Conservation (phyloP, 1,140 invertebrate species). For the Mamestra configurata region DNA sequence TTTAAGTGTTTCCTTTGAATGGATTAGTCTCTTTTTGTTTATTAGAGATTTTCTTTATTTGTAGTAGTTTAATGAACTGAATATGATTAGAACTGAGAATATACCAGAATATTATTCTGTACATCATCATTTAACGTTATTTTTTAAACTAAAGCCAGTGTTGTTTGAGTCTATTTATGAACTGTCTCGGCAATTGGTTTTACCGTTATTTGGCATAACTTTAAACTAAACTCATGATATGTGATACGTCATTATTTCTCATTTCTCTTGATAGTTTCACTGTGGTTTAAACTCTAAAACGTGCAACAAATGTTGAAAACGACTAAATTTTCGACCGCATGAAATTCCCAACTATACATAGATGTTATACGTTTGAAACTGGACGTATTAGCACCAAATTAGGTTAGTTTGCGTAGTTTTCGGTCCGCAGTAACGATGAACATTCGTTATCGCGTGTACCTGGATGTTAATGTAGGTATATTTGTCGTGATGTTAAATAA, state of each 20-base stretch:
- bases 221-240: neutral
- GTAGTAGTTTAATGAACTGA: too few relatives aligned
- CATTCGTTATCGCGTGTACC: conserved; percentile 14
- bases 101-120: too few relatives aligned
- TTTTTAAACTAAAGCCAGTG: too few relatives aligned
- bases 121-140: too few relatives aligned
- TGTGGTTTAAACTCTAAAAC: neutral
- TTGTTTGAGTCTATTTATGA: too few relatives aligned
- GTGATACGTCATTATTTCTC: neutral
- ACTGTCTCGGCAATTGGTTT: too few relatives aligned
- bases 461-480: neutral
- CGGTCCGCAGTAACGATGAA: conserved; percentile 9
- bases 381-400: neutral
- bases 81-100: too few relatives aligned
- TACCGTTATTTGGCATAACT: neutral
- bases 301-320: neutral
- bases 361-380: neutral
- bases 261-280: neutral
- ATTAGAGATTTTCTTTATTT: too few relatives aligned
- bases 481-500: neutral
- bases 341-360: neutral
- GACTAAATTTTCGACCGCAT: neutral
- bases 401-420: conserved; percentile 18
- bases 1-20: neutral
- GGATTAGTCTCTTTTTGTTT: neutral